Evolutionary conservation across 2,113 vertebrate species (phyloP).

Genomic region (Phalacrocorax aristotelis): DNA sequence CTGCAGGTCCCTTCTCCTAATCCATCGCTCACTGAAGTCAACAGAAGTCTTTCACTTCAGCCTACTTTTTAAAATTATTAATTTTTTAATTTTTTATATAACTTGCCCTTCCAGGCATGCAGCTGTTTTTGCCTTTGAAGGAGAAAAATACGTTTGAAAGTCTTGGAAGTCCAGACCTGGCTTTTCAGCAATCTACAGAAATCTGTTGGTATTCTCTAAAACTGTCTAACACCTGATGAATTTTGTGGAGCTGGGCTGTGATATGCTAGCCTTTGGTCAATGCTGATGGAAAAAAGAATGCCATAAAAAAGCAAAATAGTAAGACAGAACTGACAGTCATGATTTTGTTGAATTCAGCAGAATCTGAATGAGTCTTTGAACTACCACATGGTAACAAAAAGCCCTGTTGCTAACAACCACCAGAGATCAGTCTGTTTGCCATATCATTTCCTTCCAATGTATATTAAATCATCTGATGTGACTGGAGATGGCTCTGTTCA

Average conservation of each 20-base stretch:
- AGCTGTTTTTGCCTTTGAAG: neutral
- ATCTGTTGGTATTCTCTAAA: neutral
- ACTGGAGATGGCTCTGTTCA: neutral
- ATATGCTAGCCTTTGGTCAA: neutral
- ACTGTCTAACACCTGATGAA: neutral
- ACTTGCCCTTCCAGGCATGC: neutral
- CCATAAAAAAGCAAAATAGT: neutral
- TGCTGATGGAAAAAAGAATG: neutral
- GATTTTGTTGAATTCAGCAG: neutral
- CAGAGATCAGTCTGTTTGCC: neutral
- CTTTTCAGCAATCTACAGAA: neutral
- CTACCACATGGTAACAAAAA: neutral
- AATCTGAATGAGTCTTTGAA: neutral
- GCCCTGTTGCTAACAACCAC: neutral
- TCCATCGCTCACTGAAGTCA: neutral
- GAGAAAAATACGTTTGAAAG: neutral
- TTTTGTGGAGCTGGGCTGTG: neutral
- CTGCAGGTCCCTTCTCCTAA: neutral
- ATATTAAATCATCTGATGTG: neutral
- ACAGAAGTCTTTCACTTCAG: neutral
- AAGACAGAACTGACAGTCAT: neutral
- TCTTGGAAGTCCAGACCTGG: neutral
- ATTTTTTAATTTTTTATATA: neutral
- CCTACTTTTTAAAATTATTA: neutral
- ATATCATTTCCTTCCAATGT: neutral